A percentile compares a stretch with the other conserved stretches of the same genome.
Evolutionary conservation across 2,113 vertebrate genomes (phyloP).

Genomic region (Okapia johnstoni): DNA sequence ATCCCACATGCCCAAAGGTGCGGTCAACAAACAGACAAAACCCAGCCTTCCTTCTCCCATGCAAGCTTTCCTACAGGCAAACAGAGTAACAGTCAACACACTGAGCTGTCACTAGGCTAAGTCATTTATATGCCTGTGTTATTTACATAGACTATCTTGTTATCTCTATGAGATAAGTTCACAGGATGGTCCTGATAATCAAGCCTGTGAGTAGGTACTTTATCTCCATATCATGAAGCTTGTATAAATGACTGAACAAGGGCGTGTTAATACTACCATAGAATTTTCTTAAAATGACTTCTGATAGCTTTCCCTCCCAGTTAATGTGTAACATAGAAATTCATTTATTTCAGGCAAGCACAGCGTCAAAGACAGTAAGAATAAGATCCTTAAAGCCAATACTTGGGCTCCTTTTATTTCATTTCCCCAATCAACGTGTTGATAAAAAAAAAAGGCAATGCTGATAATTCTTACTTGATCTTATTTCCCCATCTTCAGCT

Average conservation of each 20-base stretch:
- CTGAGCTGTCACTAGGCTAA: background rate
- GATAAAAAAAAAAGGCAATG: background rate
- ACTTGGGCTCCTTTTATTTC: background rate
- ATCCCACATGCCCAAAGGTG: background rate
- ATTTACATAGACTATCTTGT: background rate
- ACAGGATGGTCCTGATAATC: background rate
- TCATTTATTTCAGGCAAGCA: background rate
- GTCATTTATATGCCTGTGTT: background rate
- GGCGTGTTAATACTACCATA: background rate
- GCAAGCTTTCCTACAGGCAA: background rate
- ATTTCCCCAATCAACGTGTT: background rate
- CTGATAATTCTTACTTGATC: slow-evolving; percentile 90
- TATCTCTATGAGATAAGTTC: background rate
- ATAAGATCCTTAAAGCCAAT: background rate
- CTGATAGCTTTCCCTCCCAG: background rate
- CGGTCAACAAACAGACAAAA: background rate
- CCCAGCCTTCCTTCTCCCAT: background rate
- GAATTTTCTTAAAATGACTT: background rate
- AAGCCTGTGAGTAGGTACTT: background rate
- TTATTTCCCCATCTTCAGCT: slow-evolving; percentile 92
- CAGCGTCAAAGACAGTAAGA: background rate
- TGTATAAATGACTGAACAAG: background rate
- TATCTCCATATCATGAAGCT: background rate
- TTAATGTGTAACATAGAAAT: background rate
- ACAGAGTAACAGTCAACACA: background rate